phyloP scores from a whole-genome alignment of 30 jellyfish, hydroid and myxozoan species.

The Nemopilema nomurai region DNA sequence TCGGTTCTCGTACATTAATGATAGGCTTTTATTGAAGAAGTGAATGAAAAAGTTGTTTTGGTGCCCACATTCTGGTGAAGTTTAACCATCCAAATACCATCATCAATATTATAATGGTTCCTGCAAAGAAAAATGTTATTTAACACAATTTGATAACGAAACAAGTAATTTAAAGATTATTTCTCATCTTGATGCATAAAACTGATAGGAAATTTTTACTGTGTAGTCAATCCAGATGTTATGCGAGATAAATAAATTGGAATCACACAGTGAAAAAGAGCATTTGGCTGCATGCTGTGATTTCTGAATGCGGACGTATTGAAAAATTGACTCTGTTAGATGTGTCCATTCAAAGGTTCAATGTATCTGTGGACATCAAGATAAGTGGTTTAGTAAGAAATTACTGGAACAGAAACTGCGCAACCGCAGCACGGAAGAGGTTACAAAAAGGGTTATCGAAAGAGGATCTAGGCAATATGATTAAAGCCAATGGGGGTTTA shows the following conservation, averaged over 20 bases:
- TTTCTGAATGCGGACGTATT: not conserved
- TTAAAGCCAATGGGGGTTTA: constrained; percentile 16
- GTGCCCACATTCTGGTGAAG: no score
- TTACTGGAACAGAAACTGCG: not conserved
- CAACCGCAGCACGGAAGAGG: constrained; percentile 26
- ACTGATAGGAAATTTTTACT: not conserved
- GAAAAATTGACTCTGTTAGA: not conserved
- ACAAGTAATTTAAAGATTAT: not conserved
- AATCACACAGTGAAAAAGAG: not conserved
- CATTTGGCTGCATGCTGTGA: not conserved
- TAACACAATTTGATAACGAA: not conserved
- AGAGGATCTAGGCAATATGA: constrained; percentile 13
- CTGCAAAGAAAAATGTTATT: not conserved
- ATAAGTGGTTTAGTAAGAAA: not conserved
- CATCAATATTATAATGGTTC: no score
- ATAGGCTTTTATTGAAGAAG: no score
- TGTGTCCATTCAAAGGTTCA: not conserved
- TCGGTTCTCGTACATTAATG: no score
- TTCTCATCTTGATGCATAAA: not conserved
- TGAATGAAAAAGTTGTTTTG: no score
- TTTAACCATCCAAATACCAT: no score
- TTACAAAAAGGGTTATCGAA: constrained; percentile 20
- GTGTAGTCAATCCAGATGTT: not conserved
- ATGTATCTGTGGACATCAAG: not conserved
- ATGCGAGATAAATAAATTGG: not conserved